Percentiles rank a stretch among this genome's conserved stretches.
Conservation (phyloP, 2,888 invertebrate genomes). For the Cephus nigrinus region DNA sequence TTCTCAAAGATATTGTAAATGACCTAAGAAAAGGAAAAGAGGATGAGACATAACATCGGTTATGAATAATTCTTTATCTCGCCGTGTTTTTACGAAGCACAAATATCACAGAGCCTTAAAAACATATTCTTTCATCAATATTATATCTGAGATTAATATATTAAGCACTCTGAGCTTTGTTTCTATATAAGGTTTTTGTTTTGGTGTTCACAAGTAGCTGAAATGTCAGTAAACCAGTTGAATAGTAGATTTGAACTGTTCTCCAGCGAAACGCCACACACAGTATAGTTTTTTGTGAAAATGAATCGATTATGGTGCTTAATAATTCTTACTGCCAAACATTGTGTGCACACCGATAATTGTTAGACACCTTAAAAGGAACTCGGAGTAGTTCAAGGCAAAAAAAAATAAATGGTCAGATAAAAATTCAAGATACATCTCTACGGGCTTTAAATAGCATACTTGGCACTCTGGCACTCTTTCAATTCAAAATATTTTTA, state of each 20-base stretch:
- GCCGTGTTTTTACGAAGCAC: not conserved
- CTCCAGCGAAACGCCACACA: not conserved
- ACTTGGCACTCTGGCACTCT: not conserved
- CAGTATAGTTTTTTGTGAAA: slow-evolving; percentile 25
- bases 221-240: not conserved
- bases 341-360: slow-evolving; percentile 23
- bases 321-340: slow-evolving; percentile 31
- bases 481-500: not conserved
- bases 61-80: not conserved
- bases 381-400: not conserved
- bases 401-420: not conserved
- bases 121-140: not conserved
- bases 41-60: not conserved
- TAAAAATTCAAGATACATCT: not conserved
- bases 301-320: slow-evolving; percentile 29
- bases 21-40: not conserved
- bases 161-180: not conserved
- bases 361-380: not conserved
- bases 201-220: not conserved
- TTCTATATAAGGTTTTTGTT: not conserved
- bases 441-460: not conserved
- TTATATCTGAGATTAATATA: not conserved
- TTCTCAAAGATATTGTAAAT: not conserved
- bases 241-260: not conserved
- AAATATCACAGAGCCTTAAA: not conserved